Percentiles rank a stretch among this genome's conserved stretches.
These are phyloP conservation scores for Malurus elegans DNA, from an alignment of 2,113 vertebrate genomes.

Conservation along the genomic window DNA sequence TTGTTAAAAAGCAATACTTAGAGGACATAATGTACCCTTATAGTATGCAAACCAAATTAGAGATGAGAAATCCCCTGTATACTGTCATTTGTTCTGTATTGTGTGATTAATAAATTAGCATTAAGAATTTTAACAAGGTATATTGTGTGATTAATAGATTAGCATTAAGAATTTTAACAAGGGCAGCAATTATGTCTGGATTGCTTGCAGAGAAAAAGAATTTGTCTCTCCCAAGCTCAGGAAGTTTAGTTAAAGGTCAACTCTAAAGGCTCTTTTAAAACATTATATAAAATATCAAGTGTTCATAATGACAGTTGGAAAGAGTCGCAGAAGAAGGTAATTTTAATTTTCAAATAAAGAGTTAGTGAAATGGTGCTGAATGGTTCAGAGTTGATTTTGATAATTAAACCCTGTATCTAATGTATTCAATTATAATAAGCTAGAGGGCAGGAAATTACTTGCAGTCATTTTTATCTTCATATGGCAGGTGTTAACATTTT, in stretches of 20 bases:
- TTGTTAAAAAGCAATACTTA: neutral
- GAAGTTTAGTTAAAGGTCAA: neutral
- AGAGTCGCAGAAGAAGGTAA: neutral
- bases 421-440: neutral
- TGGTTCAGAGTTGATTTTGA: neutral
- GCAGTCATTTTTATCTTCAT: neutral
- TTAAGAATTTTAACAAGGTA: neutral
- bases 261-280: neutral
- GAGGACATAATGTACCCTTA: neutral
- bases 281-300: neutral
- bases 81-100: neutral
- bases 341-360: neutral
- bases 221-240: neutral
- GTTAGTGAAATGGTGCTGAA: neutral
- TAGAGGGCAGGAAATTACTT: neutral
- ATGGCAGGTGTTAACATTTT: neutral
- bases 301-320: neutral
- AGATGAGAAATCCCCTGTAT: neutral
- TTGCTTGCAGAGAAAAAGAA: neutral
- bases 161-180: neutral
- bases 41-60: neutral
- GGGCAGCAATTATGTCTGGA: neutral
- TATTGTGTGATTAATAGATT: neutral
- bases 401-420: neutral
- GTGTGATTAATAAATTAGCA: neutral